Evolutionary conservation across 2,888 invertebrate species (phyloP).

Genomic region (Formica aserva): DNA sequence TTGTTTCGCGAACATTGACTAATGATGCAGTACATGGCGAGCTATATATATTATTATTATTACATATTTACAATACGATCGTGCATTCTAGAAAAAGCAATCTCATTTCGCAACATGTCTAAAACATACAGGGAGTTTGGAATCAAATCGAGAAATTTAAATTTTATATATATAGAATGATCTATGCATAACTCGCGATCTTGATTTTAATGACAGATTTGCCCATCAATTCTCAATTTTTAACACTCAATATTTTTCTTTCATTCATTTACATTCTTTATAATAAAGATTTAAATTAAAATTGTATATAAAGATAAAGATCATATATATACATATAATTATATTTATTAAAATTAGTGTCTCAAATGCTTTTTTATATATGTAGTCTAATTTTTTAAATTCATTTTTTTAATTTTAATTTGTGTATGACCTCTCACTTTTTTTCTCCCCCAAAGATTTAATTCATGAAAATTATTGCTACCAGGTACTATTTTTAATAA

Average conservation of each 20-base stretch:
- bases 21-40: conserved; percentile 66
- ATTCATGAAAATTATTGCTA: background rate
- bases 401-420: background rate
- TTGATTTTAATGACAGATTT: conserved; percentile 10
- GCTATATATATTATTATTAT: conserved; percentile 61
- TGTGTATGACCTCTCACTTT: background rate
- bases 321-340: background rate
- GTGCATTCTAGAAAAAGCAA: conserved; percentile 66
- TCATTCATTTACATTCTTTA: background rate
- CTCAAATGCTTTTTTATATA: background rate
- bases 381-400: background rate
- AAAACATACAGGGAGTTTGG: background rate
- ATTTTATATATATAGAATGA: conserved; percentile 16
- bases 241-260: too few species aligned
- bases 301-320: background rate
- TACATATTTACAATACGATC: conserved; percentile 73
- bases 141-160: background rate
- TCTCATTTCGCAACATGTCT: conserved; percentile 48
- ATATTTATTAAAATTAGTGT: background rate
- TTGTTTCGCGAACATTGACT: conserved; percentile 64
- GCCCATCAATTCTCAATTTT: background rate
- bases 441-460: background rate
- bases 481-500: background rate
- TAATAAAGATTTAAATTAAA: background rate
- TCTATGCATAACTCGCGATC: background rate